These are phyloP conservation scores for Sigmodon hispidus DNA, from an alignment of 2,113 vertebrate genomes.

Conservation along the genomic window DNA sequence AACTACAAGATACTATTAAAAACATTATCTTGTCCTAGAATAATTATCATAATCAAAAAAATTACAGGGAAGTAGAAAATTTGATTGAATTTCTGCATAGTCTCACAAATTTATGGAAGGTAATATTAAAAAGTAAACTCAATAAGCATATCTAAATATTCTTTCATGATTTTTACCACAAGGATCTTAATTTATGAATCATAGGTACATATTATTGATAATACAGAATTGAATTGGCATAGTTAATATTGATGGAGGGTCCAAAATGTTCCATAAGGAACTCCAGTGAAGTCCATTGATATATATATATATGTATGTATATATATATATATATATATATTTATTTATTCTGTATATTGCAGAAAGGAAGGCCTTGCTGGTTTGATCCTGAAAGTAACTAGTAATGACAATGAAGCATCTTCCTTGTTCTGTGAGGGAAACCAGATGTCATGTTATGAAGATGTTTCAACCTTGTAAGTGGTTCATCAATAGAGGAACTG, in stretches of 20 bases:
- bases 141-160: neutral
- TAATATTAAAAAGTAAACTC: neutral
- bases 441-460: neutral
- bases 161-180: neutral
- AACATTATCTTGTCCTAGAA: neutral
- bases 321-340: too few relatives aligned
- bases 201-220: neutral
- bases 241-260: neutral
- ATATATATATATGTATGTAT: too few relatives aligned
- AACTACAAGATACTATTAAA: neutral
- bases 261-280: neutral
- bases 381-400: neutral
- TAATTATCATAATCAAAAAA: neutral
- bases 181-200: neutral
- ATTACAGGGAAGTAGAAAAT: neutral
- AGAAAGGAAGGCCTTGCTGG: neutral
- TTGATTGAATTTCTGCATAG: neutral
- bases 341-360: too few relatives aligned
- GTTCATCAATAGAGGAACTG: neutral
- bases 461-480: neutral
- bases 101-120: neutral
- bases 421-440: neutral
- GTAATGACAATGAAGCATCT: neutral
- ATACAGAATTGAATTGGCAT: neutral
- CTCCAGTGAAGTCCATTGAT: neutral